phyloP scores from a whole-genome alignment of 2,113 vertebrate genomes.

The Malaclemys terrapin region DNA sequence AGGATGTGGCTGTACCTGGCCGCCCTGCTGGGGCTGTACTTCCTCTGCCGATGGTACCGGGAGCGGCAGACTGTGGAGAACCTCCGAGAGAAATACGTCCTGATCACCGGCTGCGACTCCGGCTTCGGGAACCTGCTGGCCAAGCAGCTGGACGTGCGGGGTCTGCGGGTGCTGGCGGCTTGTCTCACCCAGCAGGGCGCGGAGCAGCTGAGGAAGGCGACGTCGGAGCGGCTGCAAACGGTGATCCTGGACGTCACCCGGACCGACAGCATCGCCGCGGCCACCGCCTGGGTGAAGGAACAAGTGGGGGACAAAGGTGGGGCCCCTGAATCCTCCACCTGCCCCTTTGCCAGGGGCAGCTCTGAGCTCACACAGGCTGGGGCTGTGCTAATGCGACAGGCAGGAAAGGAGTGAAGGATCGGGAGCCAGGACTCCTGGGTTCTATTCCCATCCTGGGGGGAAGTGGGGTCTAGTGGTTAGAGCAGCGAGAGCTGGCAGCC shows the following conservation, averaged over 20 bases:
- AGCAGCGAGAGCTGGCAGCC: background rate
- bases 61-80: conserved; percentile 63
- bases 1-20: conserved; percentile 36
- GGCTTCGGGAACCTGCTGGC: conserved; percentile 88
- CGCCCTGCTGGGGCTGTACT: conserved; percentile 37
- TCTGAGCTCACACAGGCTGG: background rate
- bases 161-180: conserved; percentile 82
- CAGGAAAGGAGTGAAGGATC: background rate
- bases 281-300: conserved; percentile 76
- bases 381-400: accelerated
- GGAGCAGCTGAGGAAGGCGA: conserved; percentile 69
- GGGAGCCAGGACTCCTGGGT: background rate
- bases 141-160: conserved; percentile 79
- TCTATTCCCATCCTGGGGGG: no score
- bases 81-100: conserved; percentile 78
- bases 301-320: conserved; percentile 84
- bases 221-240: conserved; percentile 81
- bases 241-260: conserved; percentile 84
- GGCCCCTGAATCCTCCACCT: background rate
- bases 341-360: background rate
- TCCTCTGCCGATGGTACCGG: conserved; percentile 71
- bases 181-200: conserved; percentile 85
- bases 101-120: conserved; percentile 90
- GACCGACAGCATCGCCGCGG: conserved; percentile 76
- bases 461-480: background rate